These are phyloP conservation scores for Zosterops borbonicus DNA, from an alignment of 2,113 vertebrate species.

Conservation along the genomic window DNA sequence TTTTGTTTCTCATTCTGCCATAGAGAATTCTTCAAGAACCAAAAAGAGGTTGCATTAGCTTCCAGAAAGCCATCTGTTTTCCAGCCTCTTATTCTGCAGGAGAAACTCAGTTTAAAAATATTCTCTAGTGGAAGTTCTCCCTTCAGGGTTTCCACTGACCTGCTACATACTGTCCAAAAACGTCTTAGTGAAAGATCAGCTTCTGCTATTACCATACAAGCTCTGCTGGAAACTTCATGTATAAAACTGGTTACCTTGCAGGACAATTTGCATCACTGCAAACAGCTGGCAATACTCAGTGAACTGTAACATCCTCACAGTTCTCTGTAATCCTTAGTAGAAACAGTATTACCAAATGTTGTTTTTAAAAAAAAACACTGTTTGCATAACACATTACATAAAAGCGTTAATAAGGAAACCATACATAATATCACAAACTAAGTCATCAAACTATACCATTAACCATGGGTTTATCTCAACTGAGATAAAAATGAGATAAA, in stretches of 20 bases:
- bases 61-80: background rate
- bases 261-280: background rate
- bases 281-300: background rate
- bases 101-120: background rate
- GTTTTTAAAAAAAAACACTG: background rate
- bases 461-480: background rate
- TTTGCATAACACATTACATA: background rate
- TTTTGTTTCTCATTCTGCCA: slow-evolving; percentile 92
- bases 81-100: background rate
- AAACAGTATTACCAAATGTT: background rate
- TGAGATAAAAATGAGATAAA: no score
- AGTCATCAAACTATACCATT: background rate
- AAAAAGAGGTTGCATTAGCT: slow-evolving; percentile 26
- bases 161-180: background rate
- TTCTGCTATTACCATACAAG: background rate
- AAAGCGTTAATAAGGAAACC: background rate
- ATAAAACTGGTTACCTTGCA: background rate
- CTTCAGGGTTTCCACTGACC: background rate
- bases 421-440: background rate
- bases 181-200: background rate
- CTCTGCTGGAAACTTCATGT: background rate
- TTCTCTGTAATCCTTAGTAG: background rate
- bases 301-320: background rate
- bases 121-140: background rate
- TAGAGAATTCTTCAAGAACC: slow-evolving; percentile 86